Evolutionary conservation across 2,113 vertebrate species (phyloP).

Genomic region (Nothocercus nigrocapillus): DNA sequence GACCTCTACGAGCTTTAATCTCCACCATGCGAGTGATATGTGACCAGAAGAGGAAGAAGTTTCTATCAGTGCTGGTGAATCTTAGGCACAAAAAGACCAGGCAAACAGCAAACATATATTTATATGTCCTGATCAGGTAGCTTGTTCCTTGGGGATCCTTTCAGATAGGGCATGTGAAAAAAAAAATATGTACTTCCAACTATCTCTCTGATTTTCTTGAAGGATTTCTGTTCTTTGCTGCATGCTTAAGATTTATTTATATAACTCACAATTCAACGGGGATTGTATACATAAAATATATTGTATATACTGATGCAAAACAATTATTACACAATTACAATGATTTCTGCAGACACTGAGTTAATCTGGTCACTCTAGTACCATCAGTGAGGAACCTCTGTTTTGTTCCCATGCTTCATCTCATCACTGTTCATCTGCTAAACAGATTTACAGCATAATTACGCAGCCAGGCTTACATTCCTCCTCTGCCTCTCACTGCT

Average conservation of each 20-base stretch:
- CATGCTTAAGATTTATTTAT: background rate
- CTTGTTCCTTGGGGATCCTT: background rate
- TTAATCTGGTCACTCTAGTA: background rate
- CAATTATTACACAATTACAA: background rate
- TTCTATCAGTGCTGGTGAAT: background rate
- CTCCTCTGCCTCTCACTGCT: background rate
- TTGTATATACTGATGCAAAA: background rate
- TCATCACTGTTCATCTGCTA: background rate
- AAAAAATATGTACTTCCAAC: background rate
- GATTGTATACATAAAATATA: background rate
- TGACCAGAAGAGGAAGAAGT: background rate
- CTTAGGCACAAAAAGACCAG: background rate
- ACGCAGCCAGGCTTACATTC: background rate
- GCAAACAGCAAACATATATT: background rate
- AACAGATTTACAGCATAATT: background rate
- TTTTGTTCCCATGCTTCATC: background rate
- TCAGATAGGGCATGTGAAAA: background rate
- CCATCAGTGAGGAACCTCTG: background rate
- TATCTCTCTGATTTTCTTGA: background rate
- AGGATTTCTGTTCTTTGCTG: background rate
- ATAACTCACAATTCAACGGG: background rate
- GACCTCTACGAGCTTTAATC: background rate
- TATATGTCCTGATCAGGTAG: background rate
- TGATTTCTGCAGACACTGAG: background rate
- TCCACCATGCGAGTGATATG: background rate